phyloP scores from a whole-genome alignment of 2,113 vertebrate species.

The Periophthalmodon schlosseri region DNA sequence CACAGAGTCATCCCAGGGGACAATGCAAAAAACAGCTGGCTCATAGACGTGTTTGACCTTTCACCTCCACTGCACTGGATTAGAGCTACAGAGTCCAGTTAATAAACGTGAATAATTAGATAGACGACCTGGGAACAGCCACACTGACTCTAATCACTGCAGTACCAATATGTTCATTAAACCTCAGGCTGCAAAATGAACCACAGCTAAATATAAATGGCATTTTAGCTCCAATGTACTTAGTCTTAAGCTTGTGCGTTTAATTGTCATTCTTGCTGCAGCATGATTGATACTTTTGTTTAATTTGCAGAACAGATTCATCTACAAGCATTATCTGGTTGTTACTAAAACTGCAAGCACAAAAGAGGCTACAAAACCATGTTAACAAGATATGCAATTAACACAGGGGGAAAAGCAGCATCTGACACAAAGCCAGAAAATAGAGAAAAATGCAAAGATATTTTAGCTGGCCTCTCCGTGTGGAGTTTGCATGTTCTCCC shows the following conservation, averaged over 20 bases:
- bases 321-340: background rate
- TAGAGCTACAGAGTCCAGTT: conserved; percentile 9
- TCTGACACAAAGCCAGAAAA: too few relatives aligned
- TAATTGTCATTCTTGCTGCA: background rate
- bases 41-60: conserved; percentile 14
- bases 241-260: background rate
- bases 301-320: background rate
- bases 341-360: background rate
- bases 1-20: background rate
- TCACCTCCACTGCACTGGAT: conserved; percentile 19
- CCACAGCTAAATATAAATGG: background rate
- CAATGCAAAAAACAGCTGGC: conserved; percentile 29
- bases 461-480: too few relatives aligned
- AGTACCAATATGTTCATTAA: background rate
- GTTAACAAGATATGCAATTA: background rate
- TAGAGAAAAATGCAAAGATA: too few relatives aligned
- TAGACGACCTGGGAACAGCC: background rate
- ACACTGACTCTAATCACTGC: background rate
- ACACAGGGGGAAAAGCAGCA: background rate
- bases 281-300: background rate
- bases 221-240: background rate
- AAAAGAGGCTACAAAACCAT: background rate
- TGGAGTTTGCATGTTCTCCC: too few relatives aligned
- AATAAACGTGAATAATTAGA: conserved; percentile 22
- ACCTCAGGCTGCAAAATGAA: background rate